These are phyloP conservation scores for Pungitius pungitius DNA, from an alignment of 2,113 vertebrate genomes.

Conservation along the genomic window DNA sequence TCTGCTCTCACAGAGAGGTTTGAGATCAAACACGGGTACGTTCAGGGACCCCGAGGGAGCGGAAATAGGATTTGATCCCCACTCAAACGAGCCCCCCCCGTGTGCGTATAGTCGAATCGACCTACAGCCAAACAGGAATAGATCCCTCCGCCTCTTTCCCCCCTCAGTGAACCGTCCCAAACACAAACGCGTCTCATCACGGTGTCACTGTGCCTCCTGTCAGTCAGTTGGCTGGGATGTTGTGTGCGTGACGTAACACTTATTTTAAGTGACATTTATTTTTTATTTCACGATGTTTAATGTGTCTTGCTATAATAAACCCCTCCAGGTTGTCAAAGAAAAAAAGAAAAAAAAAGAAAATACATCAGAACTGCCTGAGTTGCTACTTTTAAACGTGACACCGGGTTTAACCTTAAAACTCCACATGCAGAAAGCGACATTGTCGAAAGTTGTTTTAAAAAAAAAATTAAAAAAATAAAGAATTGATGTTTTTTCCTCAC, in stretches of 20 bases:
- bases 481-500: neutral
- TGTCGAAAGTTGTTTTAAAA: neutral
- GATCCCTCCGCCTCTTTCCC: constrained; percentile 43
- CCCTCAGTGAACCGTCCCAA: constrained; percentile 14
- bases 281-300: neutral
- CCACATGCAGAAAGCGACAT: neutral
- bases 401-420: constrained; percentile 8
- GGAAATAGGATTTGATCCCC: no score
- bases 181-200: neutral
- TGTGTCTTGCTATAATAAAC: neutral
- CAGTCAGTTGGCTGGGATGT: neutral
- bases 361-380: constrained; percentile 23
- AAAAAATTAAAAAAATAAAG: neutral
- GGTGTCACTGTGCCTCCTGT: neutral
- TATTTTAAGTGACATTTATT: no score
- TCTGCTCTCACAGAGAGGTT: constrained; percentile 48
- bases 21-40: constrained; percentile 66
- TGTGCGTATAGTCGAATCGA: constrained; percentile 48
- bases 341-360: neutral
- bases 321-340: constrained; percentile 11
- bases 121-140: constrained; percentile 67
- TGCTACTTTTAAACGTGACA: constrained; percentile 13
- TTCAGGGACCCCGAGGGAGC: constrained; percentile 62
- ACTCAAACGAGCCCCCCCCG: constrained; percentile 59
- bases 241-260: no score